phyloP scores from a whole-genome alignment of 2,797 vertebrate species.

The Poeciliopsis infans region DNA sequence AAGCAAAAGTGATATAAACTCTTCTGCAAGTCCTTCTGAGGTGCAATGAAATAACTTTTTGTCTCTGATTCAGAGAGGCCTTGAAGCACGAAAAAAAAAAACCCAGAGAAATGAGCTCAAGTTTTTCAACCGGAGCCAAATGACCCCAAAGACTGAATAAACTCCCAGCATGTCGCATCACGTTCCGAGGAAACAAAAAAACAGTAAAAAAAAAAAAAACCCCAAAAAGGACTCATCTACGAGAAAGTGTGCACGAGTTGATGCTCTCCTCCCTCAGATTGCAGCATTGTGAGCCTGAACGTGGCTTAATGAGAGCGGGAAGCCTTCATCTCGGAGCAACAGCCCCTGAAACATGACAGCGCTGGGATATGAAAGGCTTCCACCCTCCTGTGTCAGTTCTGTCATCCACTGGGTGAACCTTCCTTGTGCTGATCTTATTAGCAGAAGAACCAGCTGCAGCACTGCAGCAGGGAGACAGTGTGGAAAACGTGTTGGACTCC shows the following conservation, averaged over 20 bases:
- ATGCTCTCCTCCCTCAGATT: constrained; percentile 20
- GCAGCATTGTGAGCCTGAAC: constrained; percentile 33
- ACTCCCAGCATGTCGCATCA: constrained; percentile 25
- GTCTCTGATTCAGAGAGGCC: constrained; percentile 3
- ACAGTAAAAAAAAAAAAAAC: no score
- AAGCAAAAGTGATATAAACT: neutral
- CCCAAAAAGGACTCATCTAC: constrained; percentile 16
- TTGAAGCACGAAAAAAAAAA: neutral
- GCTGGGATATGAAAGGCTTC: constrained; percentile 36
- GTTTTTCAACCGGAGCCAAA: constrained; percentile 20
- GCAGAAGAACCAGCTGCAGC: constrained; percentile 4
- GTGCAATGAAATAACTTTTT: neutral
- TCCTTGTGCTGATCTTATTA: constrained; percentile 38
- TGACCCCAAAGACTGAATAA: constrained; percentile 46
- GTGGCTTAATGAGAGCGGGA: constrained; percentile 33
- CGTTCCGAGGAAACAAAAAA: constrained; percentile 1
- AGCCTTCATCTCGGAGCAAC: constrained; percentile 30
- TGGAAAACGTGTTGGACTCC: constrained; percentile 30
- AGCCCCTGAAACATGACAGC: constrained; percentile 39
- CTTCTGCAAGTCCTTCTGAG: neutral
- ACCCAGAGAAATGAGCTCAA: neutral
- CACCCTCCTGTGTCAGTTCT: constrained; percentile 26
- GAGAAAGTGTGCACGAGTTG: constrained; percentile 11
- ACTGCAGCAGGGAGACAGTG: constrained; percentile 25
- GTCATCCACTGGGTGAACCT: constrained; percentile 38